Conservation (phyloP, 2,888 invertebrate species). For the Invenusta paracnida region DNA sequence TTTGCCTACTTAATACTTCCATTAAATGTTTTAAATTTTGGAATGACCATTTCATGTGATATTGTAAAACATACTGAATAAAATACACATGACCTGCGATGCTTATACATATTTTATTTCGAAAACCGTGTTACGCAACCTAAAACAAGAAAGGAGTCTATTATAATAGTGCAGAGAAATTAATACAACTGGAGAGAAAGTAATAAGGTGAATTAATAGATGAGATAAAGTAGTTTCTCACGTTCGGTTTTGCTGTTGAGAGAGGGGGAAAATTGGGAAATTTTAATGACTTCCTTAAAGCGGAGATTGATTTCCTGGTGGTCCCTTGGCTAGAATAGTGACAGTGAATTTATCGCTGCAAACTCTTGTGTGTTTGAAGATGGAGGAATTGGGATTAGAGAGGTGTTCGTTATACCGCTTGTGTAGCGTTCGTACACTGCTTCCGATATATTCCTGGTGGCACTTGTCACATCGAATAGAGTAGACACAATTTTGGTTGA, state of each 20-base stretch:
- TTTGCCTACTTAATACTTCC: too few relatives aligned
- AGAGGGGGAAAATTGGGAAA: background rate
- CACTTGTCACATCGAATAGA: background rate
- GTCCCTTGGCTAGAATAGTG: background rate
- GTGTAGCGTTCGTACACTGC: background rate
- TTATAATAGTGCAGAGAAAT: too few relatives aligned
- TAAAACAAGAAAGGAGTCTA: too few relatives aligned
- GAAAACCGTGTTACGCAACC: too few relatives aligned
- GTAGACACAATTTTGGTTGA: background rate
- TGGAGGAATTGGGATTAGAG: background rate
- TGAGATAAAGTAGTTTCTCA: background rate
- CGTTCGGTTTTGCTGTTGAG: conserved; percentile 7
- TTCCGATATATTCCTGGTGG: conserved; percentile 14
- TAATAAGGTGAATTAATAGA: background rate
- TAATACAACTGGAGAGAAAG: too few relatives aligned
- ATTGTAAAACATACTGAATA: too few relatives aligned
- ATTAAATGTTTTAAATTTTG: too few relatives aligned
- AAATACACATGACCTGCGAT: too few relatives aligned
- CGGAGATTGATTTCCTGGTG: background rate
- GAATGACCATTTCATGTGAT: too few relatives aligned
- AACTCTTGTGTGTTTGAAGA: background rate
- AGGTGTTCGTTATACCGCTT: background rate
- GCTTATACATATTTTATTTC: too few relatives aligned
- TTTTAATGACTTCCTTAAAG: conserved; percentile 5
- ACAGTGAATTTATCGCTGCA: conserved; percentile 7